Evolutionary conservation across 2,113 vertebrate species (phyloP).

Genomic region (Phylloscopus trochiloides): DNA sequence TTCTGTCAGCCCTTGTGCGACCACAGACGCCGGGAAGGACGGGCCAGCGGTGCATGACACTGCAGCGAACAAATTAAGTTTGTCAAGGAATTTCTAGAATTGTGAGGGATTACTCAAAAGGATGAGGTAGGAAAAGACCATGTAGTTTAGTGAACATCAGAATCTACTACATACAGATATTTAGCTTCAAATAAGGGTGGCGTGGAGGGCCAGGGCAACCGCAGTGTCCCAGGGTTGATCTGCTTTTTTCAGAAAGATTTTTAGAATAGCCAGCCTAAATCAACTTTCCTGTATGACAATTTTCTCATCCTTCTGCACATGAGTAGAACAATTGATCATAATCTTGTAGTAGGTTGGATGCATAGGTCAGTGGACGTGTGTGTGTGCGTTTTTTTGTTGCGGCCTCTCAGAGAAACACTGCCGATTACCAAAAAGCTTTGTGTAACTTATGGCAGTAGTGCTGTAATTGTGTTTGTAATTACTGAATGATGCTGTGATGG

Average conservation of each 20-base stretch:
- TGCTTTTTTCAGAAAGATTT: background rate
- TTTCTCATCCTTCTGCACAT: background rate
- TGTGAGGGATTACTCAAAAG: background rate
- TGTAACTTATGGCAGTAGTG: background rate
- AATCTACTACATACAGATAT: background rate
- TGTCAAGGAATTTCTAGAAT: background rate
- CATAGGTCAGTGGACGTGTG: background rate
- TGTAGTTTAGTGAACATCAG: background rate
- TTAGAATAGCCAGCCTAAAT: background rate
- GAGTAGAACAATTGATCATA: background rate
- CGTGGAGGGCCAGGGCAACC: no score
- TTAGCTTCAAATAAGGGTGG: no score
- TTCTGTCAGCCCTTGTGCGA: background rate
- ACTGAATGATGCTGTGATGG: background rate
- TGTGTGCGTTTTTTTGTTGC: background rate
- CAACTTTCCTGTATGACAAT: background rate
- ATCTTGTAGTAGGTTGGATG: background rate
- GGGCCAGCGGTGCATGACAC: accelerated
- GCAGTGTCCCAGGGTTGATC: no score
- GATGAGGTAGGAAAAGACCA: background rate
- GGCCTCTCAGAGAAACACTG: background rate
- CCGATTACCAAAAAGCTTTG: background rate
- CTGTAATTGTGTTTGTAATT: background rate
- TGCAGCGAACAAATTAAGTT: background rate
- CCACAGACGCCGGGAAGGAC: background rate